A percentile compares a stretch with the other conserved stretches of the same genome.
Evolutionary conservation across 2,888 invertebrate species (phyloP).

Genomic region (Pristionchus arcanus): DNA sequence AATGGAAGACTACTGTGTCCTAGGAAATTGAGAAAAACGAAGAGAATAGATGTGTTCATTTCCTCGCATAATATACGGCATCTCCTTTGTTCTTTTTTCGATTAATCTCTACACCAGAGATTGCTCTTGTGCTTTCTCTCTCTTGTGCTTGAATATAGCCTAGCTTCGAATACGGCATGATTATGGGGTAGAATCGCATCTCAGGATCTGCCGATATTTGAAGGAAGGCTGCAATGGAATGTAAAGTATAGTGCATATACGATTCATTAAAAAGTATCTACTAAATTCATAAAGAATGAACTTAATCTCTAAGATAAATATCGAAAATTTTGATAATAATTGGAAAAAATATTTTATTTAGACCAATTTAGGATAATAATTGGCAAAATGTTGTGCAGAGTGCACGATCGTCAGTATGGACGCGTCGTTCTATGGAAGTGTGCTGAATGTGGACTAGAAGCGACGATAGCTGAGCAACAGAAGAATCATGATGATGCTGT

Average conservation of each 20-base stretch:
- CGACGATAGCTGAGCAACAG: neutral
- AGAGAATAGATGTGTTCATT: neutral
- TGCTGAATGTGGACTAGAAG: neutral
- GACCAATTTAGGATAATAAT: too few relatives aligned
- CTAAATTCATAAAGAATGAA: neutral
- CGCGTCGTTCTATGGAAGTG: constrained; percentile 34
- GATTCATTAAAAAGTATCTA: too few relatives aligned
- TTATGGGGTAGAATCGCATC: neutral
- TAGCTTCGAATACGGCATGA: neutral
- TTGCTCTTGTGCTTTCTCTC: neutral
- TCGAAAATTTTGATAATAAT: neutral
- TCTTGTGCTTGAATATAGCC: neutral
- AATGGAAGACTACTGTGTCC: neutral
- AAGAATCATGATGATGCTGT: neutral
- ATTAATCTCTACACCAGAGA: neutral
- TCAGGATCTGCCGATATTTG: neutral
- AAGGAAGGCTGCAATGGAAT: neutral
- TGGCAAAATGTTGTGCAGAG: neutral
- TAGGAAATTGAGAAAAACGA: neutral
- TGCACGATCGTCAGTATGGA: neutral
- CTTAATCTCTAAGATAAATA: too few relatives aligned
- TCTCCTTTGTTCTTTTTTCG: neutral
- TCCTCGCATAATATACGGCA: neutral
- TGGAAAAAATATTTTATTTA: too few relatives aligned
- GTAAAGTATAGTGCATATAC: neutral